A percentile compares a stretch with the other conserved stretches of the same genome.
Evolutionary conservation across 2,113 vertebrate genomes (phyloP).

Genomic region (Danionella cerebrum): DNA sequence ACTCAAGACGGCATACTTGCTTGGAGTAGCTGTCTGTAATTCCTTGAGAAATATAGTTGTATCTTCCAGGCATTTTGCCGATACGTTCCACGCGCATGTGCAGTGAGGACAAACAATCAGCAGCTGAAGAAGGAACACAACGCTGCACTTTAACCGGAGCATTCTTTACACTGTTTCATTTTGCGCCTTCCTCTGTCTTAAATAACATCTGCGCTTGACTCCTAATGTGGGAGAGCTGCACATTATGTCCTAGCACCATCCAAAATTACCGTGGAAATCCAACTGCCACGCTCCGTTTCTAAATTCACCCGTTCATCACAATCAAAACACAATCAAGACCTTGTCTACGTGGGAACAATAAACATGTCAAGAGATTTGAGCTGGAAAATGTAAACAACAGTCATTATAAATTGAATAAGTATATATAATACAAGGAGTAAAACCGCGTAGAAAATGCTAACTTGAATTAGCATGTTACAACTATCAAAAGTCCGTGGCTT

Average conservation of each 20-base stretch:
- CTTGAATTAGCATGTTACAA: no score
- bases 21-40: conserved; percentile 61
- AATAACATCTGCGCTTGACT: conserved; percentile 37
- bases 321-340: background rate
- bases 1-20: conserved; percentile 73
- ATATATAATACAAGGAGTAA: no score
- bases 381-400: no score
- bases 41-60: conserved; percentile 65
- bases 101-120: background rate
- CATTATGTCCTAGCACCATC: conserved; percentile 15
- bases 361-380: background rate
- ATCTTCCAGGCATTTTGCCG: conserved; percentile 63
- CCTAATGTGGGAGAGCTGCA: background rate
- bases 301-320: background rate
- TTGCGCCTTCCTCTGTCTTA: conserved; percentile 42
- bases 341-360: background rate
- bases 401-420: no score
- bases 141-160: conserved; percentile 20
- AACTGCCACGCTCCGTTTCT: background rate
- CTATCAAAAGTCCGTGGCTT: no score
- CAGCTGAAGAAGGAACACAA: background rate
- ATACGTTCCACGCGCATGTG: conserved; percentile 41
- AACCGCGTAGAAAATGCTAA: no score
- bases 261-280: conserved; percentile 33
- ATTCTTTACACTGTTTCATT: conserved; percentile 41